Base-by-base conservation (phyloP, 1,140 invertebrate genomes). In the Medauroidea extradentata region DNA sequence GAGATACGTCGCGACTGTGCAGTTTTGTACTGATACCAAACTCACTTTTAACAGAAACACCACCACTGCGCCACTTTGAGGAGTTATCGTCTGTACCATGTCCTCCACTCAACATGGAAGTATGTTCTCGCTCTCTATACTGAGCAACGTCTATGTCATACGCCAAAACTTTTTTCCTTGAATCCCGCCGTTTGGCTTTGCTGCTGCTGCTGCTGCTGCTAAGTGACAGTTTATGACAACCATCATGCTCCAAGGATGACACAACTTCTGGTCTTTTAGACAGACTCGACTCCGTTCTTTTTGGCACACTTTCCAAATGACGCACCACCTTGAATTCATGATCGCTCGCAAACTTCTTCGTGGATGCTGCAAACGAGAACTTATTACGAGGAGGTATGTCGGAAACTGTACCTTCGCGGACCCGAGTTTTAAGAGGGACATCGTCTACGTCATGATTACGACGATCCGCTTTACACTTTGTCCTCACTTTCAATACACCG, bases 371-470 rank as follows among this genome's bases (percentile, higher is more conserved):
- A 8, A n/a, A 16, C 2, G 53, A 24, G 21, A 42, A 44, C 21
- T 42, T 55, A 27, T 4, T 27, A 7, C 53, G 42, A n/a, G 53
- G 41, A 4, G 52, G 24, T 29, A 39, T 43, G 9, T 19, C 27
- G 5, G 25, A 19, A 46, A 50, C 39, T 8, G 44, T 25, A 21
- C 50, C 48, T 16, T 49, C 44, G 16, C 44, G 21, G 21, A 59
- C 57, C 18, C 61, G 50, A 29, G 57, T 39, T 49, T 63, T 63
- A 18, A 63, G 50, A 43, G 61, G 61, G 29, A 63, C 57, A 46
- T 63, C 57, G 39, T 63, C 61, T 16, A 63, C 23, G 27, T 63
- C 61, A 3, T 60, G 44, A 43, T 60, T 58, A 53, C 53, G 50
- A 51, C 58, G 39, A 23, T 43, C 56, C 41, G 23, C 53, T 60